Evolutionary conservation across 2,888 invertebrate genomes (phyloP), one percentile per base, ranked within the genome.

Genomic region (Rhaphigaster nebulosa): DNA sequence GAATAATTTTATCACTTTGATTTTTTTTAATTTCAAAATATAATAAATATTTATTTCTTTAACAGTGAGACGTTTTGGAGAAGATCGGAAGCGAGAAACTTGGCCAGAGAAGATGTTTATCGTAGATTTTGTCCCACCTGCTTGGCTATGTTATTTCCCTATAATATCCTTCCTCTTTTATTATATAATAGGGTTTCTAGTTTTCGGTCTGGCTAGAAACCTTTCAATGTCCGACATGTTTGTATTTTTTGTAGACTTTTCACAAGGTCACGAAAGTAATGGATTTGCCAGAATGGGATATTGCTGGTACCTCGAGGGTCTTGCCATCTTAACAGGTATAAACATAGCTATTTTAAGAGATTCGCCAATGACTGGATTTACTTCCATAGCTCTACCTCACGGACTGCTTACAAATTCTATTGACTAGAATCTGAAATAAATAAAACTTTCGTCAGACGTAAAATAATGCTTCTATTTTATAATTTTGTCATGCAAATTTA

Each of bases 191-290:
- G 96, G 96, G 0, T 95, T 95, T 87, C 92, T 95, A 0, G 93
- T 94, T 38, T 96, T 96, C 92, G 96, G 96, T 1, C 94, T 95
- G 29, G 94, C 95, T 4, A 94, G 96, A 87, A 93, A 94, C 15
- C 94, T 95, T 91, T 93, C 94, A 4, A 93, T 95, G 0, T 93
- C 95, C 6, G 95, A 96, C 87, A 94, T 95, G 91, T 93, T 95
- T 38, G 94, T 96, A 94, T 96, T 96, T 93, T 96, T 96, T 0
- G 93, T 96, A 91, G 96, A 96, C 93, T 96, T 96, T 92, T 96
- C 96, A 13, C 96, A 96, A 0, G 95, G 96, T 54, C 96, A 96
- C 15, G 94, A 94, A 41, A 95, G 96, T 50, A 94, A 94, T 88
- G 95, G 95, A 6, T 94, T 95, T 92, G 94, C 96, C 26, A 94